A percentile compares a stretch with the other conserved stretches of the same genome.
Conservation (phyloP, 2,888 invertebrate genomes). For the Uropetala carovei region DNA sequence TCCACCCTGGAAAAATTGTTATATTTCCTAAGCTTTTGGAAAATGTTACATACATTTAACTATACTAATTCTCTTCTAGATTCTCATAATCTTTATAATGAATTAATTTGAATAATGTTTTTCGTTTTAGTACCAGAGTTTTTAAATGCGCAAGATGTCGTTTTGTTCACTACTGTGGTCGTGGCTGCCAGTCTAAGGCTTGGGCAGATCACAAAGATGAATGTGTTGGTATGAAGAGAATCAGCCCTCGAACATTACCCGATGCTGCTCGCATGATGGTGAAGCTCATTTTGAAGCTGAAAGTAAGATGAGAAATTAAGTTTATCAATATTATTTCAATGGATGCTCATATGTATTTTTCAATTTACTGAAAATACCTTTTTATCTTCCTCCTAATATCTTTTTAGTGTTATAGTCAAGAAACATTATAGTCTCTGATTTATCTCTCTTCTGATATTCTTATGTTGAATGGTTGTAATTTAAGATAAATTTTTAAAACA, state of each 20-base stretch:
- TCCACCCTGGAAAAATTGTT: no score
- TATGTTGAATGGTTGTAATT: neutral
- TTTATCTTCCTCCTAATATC: neutral
- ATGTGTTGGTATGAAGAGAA: constrained; percentile 85
- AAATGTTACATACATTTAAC: constrained; percentile 4
- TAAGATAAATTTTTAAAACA: no score
- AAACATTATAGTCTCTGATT: neutral
- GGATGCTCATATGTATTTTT: neutral
- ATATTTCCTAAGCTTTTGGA: neutral
- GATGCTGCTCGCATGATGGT: constrained; percentile 90
- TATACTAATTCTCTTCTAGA: neutral
- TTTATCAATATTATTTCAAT: neutral
- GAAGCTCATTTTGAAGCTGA: constrained; percentile 83
- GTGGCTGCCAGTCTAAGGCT: constrained; percentile 86
- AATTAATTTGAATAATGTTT: neutral
- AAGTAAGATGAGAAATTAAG: constrained; percentile 71
- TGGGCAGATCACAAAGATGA: constrained; percentile 91
- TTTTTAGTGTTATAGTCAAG: neutral
- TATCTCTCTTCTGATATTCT: neutral
- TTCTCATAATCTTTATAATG: neutral
- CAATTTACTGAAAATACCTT: neutral
- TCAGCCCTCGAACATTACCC: constrained; percentile 85
- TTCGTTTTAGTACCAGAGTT: constrained; percentile 80
- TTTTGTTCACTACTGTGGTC: constrained; percentile 89
- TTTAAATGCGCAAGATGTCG: constrained; percentile 90